Evolutionary conservation across 2,797 vertebrate genomes (phyloP), one percentile per base, ranked within the genome.

Genomic region (Eulemur albifrons): DNA sequence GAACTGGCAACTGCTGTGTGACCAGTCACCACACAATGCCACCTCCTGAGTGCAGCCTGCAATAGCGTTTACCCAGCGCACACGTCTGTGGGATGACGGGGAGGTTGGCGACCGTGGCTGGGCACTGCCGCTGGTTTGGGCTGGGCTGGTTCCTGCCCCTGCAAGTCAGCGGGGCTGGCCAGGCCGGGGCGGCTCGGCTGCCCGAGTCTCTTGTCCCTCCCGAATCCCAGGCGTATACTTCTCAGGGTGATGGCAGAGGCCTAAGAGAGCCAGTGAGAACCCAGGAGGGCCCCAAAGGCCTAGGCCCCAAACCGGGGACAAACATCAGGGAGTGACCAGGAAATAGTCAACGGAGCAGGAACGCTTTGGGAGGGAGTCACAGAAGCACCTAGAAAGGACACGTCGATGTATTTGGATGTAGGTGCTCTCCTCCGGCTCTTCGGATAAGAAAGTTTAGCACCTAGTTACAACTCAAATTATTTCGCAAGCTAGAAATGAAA

Each of bases 401-500:
- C 18, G 1, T 11, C 2, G 1, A 3, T 5, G 35, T 1, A 0
- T 25, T n/a, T 35, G 5, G 5, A 7, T 12, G 61, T 35, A 27
- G 7, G 50, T 5, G 25, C 25, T 40, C 72, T n/a, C 2, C 6
- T 27, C 35, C 54, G 15, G 0, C 8, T 21, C 23, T n/a, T 61
- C 11, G 50, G 38, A 43, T 61, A 38, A 76, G 38, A 75, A 82
- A 91, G 7, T 61, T 72, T n/a, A 35, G 35, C 17, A 5, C 12
- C 17, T 76, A 61, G 0, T 67, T 80, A 76, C 30, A 67, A 69
- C 17, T 90, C 40, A 59, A 23, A 38, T 18, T 38, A 35, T 57
- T 77, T 40, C 25, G 35, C 8, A 86, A 89, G 77, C 17, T 57
- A 86, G 88, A 17, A 80, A 70, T 61, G 9, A 43, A 54, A 32